These are phyloP conservation scores for Dipodomys merriami DNA, from an alignment of 2,113 vertebrate genomes.

Conservation along the genomic window DNA sequence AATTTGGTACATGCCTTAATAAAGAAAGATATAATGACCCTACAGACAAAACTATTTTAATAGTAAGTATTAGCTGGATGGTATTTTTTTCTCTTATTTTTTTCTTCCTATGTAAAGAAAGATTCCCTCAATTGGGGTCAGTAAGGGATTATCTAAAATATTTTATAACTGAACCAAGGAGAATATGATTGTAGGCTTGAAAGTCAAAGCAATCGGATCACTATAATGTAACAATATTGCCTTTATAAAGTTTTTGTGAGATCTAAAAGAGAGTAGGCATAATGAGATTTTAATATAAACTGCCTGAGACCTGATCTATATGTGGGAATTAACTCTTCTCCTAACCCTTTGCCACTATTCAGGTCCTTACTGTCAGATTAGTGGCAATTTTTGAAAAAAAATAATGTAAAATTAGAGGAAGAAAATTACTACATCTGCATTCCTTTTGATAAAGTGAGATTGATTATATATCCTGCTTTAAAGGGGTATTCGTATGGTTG, in stretches of 20 bases:
- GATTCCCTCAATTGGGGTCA: not conserved
- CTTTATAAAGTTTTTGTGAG: not conserved
- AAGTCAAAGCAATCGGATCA: not conserved
- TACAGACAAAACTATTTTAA: conserved; percentile 14
- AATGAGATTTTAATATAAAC: not conserved
- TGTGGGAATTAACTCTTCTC: not conserved
- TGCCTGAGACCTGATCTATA: not conserved
- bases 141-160: not conserved
- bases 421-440: conserved; percentile 9
- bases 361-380: not conserved
- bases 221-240: not conserved
- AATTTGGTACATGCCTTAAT: not conserved
- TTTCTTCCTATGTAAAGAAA: not conserved
- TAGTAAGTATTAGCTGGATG: not conserved
- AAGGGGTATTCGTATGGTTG: not conserved
- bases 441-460: not conserved
- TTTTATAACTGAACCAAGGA: not conserved
- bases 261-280: not conserved
- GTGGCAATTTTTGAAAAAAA: not conserved
- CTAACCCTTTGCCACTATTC: not conserved
- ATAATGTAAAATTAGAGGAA: conserved; percentile 6
- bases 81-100: not conserved
- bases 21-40: not conserved
- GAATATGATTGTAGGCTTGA: not conserved
- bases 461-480: not conserved